Percentiles rank a stretch among this genome's conserved stretches.
These are phyloP conservation scores for Coptodon rendalli DNA, from an alignment of 2,113 vertebrate genomes.

Conservation along the genomic window DNA sequence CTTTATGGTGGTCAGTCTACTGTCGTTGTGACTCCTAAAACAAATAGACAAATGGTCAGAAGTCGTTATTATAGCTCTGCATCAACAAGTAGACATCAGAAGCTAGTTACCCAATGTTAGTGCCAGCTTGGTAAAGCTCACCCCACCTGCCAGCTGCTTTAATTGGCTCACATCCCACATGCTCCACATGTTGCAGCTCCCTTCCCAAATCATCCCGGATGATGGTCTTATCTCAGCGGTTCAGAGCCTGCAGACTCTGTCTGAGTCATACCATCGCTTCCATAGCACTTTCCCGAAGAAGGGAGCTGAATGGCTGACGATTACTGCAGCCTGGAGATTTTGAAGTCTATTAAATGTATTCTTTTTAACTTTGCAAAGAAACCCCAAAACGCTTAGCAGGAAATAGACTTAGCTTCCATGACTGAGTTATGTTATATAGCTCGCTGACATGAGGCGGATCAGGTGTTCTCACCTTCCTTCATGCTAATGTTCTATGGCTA, in stretches of 20 bases:
- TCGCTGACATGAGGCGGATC: neutral
- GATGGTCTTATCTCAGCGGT: neutral
- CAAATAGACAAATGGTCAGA: neutral
- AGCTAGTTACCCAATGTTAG: neutral
- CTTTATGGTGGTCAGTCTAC: neutral
- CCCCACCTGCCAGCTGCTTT: neutral
- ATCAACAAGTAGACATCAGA: neutral
- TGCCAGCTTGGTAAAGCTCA: neutral
- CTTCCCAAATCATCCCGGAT: neutral
- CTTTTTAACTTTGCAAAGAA: neutral
- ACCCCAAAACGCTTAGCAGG: neutral
- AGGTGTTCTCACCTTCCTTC: neutral
- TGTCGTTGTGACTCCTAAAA: neutral
- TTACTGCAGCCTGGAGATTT: neutral
- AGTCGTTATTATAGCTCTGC: neutral
- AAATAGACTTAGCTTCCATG: neutral
- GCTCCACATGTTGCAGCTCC: neutral
- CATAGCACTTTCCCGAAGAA: neutral
- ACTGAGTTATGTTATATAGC: neutral
- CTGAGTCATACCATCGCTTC: neutral
- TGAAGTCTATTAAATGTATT: neutral
- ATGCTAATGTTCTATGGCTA: conserved; percentile 29
- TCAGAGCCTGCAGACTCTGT: neutral
- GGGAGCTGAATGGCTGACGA: neutral
- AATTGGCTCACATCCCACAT: neutral